Percentiles rank a stretch among this genome's conserved stretches.
Evolutionary conservation across 2,888 invertebrate genomes (phyloP).

Genomic region (Lithophane socia): DNA sequence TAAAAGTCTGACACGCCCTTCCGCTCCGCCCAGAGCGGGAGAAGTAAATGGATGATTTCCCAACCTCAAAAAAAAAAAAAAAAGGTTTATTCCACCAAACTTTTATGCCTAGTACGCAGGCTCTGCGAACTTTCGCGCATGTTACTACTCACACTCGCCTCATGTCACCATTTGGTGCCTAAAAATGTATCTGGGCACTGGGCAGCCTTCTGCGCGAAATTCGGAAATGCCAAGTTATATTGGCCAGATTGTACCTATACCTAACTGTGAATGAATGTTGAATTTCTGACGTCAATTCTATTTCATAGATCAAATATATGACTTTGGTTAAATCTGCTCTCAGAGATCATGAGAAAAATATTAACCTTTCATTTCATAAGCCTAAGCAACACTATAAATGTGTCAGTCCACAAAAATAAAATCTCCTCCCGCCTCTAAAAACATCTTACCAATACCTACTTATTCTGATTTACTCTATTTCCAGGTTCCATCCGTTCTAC

Average conservation of each 20-base stretch:
- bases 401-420: neutral
- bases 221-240: too few relatives aligned
- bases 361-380: neutral
- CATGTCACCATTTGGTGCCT: too few relatives aligned
- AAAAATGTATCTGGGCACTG: too few relatives aligned
- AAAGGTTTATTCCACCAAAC: too few relatives aligned
- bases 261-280: neutral
- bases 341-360: neutral
- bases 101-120: neutral
- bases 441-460: neutral
- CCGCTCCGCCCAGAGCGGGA: too few relatives aligned
- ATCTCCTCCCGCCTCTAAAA: neutral
- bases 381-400: neutral
- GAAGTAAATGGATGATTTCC: too few relatives aligned
- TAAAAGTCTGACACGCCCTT: too few relatives aligned
- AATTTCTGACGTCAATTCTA: neutral
- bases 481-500: slow-evolving; percentile 97
- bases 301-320: neutral
- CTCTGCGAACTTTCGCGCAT: too few relatives aligned
- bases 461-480: neutral
- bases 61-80: too few relatives aligned
- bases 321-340: neutral
- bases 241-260: too few relatives aligned
- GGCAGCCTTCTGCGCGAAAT: too few relatives aligned
- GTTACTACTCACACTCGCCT: too few relatives aligned